phyloP scores from a whole-genome alignment of 2,797 vertebrate genomes.

The Manis javanica region DNA sequence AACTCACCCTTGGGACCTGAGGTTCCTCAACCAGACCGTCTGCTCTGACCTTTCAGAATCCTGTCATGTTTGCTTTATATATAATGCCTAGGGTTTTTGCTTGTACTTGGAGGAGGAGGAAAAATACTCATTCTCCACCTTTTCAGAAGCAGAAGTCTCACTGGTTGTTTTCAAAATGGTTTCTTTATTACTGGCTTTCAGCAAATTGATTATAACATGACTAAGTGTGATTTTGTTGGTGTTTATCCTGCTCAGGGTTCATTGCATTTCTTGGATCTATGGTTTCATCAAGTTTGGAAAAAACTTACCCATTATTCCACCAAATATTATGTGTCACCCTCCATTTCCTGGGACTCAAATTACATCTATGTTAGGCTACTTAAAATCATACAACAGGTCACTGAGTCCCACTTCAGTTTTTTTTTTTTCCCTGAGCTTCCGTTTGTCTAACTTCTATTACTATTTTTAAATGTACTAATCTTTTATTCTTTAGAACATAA shows the following conservation, averaged over 20 bases:
- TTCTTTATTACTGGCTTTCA: background rate
- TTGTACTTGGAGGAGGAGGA: background rate
- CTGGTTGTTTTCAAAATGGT: background rate
- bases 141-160: background rate
- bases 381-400: background rate
- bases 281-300: conserved; percentile 25
- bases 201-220: background rate
- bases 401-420: background rate
- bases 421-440: background rate
- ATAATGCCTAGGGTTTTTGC: background rate
- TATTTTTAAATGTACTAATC: background rate
- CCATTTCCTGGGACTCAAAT: background rate
- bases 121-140: background rate
- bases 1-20: background rate
- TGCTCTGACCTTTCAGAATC: background rate
- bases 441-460: background rate
- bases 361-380: background rate
- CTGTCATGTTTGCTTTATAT: background rate
- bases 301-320: background rate
- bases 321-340: background rate
- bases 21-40: too few species aligned
- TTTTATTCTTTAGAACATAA: background rate
- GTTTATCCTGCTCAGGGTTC: background rate
- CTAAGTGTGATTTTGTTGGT: background rate
- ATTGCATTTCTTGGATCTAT: background rate